These are phyloP conservation scores for Palythoa grandis DNA, from an alignment of 92 coral and sea anemone genomes.

Conservation along the genomic window DNA sequence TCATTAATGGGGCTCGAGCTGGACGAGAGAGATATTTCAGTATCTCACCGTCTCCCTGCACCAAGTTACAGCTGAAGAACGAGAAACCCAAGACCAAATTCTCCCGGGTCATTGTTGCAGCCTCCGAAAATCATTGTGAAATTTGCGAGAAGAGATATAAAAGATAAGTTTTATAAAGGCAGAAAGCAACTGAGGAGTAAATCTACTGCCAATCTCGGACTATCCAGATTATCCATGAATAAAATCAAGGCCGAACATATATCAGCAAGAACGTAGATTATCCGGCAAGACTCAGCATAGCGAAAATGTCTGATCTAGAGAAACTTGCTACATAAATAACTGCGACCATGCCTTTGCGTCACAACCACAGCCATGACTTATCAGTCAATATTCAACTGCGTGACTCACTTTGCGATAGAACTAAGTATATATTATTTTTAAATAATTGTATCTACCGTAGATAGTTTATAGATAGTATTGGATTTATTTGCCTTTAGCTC, in stretches of 20 bases:
- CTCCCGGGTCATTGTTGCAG: not conserved
- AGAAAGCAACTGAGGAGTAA: not conserved
- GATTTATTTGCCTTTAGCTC: too few species aligned
- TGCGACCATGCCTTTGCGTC: too few species aligned
- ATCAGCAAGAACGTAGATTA: too few species aligned
- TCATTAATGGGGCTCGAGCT: not conserved
- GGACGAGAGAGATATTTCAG: not conserved
- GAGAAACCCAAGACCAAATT: not conserved
- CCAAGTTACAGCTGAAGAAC: not conserved
- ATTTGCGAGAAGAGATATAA: not conserved
- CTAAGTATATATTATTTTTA: too few species aligned
- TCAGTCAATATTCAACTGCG: too few species aligned
- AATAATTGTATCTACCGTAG: too few species aligned
- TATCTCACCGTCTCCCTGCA: not conserved
- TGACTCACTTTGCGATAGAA: too few species aligned
- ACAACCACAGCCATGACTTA: too few species aligned
- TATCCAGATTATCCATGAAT: not conserved
- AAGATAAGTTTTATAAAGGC: constrained; percentile 1
- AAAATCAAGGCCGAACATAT: not conserved
- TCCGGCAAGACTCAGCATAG: too few species aligned
- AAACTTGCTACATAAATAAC: too few species aligned
- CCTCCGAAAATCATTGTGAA: not conserved
- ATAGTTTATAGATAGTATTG: too few species aligned
- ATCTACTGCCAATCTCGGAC: not conserved
- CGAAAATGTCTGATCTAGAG: too few species aligned